Evolutionary conservation across 2,797 vertebrate genomes (phyloP).

Genomic region (Onychomys leucogaster): DNA sequence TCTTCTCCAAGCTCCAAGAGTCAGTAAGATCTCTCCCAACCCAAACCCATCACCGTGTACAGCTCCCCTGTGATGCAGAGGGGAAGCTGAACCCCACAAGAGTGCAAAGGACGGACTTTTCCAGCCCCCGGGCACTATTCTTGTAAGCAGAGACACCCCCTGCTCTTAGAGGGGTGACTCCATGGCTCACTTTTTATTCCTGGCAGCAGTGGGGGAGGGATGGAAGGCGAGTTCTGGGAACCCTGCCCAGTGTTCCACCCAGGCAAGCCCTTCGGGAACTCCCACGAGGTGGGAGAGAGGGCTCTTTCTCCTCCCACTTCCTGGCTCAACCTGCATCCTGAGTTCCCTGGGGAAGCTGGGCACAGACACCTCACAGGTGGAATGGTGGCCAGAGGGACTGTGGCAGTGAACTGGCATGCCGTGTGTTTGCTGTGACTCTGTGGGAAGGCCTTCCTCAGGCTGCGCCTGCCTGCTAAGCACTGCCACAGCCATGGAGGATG

Average conservation of each 20-base stretch:
- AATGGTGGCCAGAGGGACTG: background rate
- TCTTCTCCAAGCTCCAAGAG: background rate
- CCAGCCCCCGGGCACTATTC: background rate
- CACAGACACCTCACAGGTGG: background rate
- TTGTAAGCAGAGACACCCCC: background rate
- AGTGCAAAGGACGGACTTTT: background rate
- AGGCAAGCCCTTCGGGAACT: background rate
- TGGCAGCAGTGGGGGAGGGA: background rate
- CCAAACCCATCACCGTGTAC: background rate
- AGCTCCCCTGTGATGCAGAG: rapidly evolving
- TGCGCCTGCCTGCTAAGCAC: background rate
- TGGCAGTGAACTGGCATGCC: background rate
- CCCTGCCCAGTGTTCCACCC: background rate
- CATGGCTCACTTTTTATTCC: background rate
- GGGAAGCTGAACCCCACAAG: background rate
- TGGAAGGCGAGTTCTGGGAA: background rate
- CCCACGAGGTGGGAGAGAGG: too few species aligned
- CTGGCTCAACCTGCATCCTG: background rate
- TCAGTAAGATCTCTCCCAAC: background rate
- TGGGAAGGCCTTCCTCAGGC: background rate
- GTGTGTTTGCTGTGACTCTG: background rate
- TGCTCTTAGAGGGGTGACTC: background rate
- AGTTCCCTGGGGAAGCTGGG: background rate
- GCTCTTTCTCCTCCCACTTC: background rate
- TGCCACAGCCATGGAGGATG: rapidly evolving